phyloP scores from a whole-genome alignment of 53 echinoderm and acorn worm genomes.

The Mesocentrotus franciscanus region DNA sequence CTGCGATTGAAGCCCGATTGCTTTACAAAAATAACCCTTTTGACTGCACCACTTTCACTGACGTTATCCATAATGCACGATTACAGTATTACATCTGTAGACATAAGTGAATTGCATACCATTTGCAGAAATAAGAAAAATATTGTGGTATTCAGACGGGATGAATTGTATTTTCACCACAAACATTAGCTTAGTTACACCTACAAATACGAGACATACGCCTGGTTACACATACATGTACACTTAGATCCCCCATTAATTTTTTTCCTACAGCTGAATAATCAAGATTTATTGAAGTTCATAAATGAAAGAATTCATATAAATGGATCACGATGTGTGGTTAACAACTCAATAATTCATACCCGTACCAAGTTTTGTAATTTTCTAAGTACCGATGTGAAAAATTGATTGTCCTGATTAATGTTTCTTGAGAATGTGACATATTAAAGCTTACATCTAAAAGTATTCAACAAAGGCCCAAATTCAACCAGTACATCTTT shows the following conservation, averaged over 20 bases:
- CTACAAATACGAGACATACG: not conserved
- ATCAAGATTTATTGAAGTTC: no score
- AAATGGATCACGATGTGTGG: no score
- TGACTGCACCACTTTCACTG: not conserved
- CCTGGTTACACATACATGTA: not conserved
- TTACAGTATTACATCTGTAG: not conserved
- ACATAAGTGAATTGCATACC: not conserved
- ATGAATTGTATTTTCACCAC: not conserved
- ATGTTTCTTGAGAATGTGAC: no score
- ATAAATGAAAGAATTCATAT: not conserved
- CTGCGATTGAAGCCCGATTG: not conserved
- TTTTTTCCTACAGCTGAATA: not conserved
- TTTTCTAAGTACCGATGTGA: no score
- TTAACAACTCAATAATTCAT: no score
- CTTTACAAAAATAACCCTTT: not conserved
- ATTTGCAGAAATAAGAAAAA: not conserved
- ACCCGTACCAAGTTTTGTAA: no score
- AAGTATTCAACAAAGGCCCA: no score
- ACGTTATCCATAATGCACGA: constrained; percentile 23
- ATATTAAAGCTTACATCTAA: no score
- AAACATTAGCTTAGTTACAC: not conserved
- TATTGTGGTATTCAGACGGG: not conserved
- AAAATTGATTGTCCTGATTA: no score
- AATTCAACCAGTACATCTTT: no score
- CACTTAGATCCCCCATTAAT: not conserved